Percentiles rank a stretch among this genome's conserved stretches.
These are phyloP conservation scores for Heterochromis multidens DNA, from an alignment of 2,113 vertebrate genomes.

Conservation along the genomic window DNA sequence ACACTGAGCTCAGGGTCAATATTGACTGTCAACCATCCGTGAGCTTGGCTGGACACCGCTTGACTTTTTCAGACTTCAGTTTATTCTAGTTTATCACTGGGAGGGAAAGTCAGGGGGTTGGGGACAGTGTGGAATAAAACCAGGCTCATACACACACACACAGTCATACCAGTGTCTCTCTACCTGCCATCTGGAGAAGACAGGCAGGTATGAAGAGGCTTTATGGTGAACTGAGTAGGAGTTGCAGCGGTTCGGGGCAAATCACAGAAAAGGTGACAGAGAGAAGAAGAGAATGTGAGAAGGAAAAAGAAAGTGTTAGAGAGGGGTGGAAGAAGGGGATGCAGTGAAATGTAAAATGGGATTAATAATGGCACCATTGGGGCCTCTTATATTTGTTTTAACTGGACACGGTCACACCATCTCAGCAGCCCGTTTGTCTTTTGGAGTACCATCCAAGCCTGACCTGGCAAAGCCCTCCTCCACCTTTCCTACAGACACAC, in stretches of 20 bases:
- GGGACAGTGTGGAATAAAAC: constrained; percentile 11
- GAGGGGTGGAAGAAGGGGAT: background rate
- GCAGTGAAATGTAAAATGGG: constrained; percentile 35
- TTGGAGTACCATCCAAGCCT: constrained; percentile 27
- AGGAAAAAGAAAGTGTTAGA: constrained; percentile 2
- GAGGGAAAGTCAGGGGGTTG: background rate
- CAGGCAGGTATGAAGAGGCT: constrained; percentile 37
- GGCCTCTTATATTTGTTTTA: constrained; percentile 58
- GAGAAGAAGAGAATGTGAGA: constrained; percentile 24
- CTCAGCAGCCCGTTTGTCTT: constrained; percentile 47
- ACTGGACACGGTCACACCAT: constrained; percentile 39
- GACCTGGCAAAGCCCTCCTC: constrained; percentile 15
- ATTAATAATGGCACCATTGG: constrained; percentile 30
- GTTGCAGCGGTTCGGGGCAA: constrained; percentile 38
- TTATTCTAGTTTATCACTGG: constrained; percentile 33
- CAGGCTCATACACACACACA: background rate
- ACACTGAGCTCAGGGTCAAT: constrained; percentile 66
- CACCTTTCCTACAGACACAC: constrained; percentile 8
- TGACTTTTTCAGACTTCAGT: constrained; percentile 54
- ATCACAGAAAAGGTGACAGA: constrained; percentile 45
- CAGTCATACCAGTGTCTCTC: background rate
- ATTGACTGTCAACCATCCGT: constrained; percentile 71
- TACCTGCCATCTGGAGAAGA: constrained; percentile 32
- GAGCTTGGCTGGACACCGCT: constrained; percentile 64
- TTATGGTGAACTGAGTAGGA: constrained; percentile 52